Conservation (phyloP, 2,888 invertebrate genomes). For the Anaspis maculata region DNA sequence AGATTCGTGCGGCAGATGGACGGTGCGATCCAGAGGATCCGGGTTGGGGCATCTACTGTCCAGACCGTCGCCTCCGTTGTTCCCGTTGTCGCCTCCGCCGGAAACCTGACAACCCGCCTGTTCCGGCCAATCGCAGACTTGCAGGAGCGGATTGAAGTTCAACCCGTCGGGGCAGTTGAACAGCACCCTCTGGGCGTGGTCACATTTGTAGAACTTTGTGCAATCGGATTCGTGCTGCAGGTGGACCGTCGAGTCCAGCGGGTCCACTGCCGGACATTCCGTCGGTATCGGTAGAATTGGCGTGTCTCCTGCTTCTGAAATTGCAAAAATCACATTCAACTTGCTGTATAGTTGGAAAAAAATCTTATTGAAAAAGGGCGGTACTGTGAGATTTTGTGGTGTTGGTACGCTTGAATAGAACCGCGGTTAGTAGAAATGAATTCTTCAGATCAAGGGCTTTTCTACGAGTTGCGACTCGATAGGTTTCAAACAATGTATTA, state of each 20-base stretch:
- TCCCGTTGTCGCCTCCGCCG: neutral
- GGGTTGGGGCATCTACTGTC: slow-evolving; percentile 6
- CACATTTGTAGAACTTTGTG: slow-evolving; percentile 22
- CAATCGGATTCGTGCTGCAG: slow-evolving; percentile 20
- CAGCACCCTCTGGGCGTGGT: slow-evolving; percentile 15
- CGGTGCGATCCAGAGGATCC: slow-evolving; percentile 4
- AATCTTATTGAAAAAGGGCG: too few relatives aligned
- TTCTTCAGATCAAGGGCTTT: too few relatives aligned
- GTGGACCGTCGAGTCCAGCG: slow-evolving; percentile 11
- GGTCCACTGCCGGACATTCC: slow-evolving; percentile 5
- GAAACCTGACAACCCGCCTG: slow-evolving; percentile 9
- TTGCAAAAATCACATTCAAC: neutral
- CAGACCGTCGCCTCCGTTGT: neutral
- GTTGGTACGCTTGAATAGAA: too few relatives aligned
- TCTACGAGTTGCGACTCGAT: too few relatives aligned
- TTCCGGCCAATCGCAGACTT: slow-evolving; percentile 21
- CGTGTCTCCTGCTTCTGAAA: slow-evolving; percentile 13
- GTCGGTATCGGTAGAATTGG: slow-evolving; percentile 10
- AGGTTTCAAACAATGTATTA: too few relatives aligned
- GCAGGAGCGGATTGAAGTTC: slow-evolving; percentile 19
- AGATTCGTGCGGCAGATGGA: slow-evolving; percentile 21
- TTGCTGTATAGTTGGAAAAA: slow-evolving; percentile 2
- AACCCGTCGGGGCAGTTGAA: slow-evolving; percentile 16
- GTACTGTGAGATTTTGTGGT: too few relatives aligned
- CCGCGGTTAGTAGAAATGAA: too few relatives aligned